Conservation (phyloP, 2,888 invertebrate genomes). For the Sesia apiformis region DNA sequence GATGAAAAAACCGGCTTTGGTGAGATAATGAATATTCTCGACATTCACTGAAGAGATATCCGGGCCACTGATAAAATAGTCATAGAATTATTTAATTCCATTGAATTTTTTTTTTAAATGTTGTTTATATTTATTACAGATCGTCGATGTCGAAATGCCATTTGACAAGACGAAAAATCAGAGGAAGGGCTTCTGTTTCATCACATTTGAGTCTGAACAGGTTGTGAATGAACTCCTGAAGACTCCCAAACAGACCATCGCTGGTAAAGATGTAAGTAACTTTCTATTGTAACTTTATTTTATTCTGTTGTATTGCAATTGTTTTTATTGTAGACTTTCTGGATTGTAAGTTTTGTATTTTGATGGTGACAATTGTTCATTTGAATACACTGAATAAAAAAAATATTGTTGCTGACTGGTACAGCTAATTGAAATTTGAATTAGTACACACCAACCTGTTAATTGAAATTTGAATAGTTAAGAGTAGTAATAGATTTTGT, state of each 20-base stretch:
- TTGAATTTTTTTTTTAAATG: too few relatives aligned
- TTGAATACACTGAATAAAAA: too few relatives aligned
- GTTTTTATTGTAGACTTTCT: not conserved
- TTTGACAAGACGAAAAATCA: constrained; percentile 98
- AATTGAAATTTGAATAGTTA: too few relatives aligned
- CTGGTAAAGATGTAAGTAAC: constrained; percentile 87
- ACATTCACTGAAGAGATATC: constrained; percentile 50
- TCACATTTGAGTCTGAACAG: constrained; percentile 96
- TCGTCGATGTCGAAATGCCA: constrained; percentile 96
- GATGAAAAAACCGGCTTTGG: constrained; percentile 68
- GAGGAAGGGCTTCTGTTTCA: constrained; percentile 97
- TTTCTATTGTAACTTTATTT: too few relatives aligned
- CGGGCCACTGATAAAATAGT: constrained; percentile 54
- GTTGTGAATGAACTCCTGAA: constrained; percentile 93
- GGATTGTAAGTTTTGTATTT: too few relatives aligned
- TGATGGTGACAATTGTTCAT: too few relatives aligned
- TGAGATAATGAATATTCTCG: constrained; percentile 54
- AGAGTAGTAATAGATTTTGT: too few relatives aligned
- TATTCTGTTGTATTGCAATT: not conserved
- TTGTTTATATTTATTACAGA: constrained; percentile 70
- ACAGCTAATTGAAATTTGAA: too few relatives aligned
- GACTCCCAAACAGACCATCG: constrained; percentile 93
- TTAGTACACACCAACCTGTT: too few relatives aligned
- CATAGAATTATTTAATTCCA: not conserved
- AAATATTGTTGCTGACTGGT: too few relatives aligned